Percentiles rank a stretch among this genome's conserved stretches.
These are phyloP conservation scores for Cygnus atratus DNA, from an alignment of 2,113 vertebrate genomes.

Conservation along the genomic window DNA sequence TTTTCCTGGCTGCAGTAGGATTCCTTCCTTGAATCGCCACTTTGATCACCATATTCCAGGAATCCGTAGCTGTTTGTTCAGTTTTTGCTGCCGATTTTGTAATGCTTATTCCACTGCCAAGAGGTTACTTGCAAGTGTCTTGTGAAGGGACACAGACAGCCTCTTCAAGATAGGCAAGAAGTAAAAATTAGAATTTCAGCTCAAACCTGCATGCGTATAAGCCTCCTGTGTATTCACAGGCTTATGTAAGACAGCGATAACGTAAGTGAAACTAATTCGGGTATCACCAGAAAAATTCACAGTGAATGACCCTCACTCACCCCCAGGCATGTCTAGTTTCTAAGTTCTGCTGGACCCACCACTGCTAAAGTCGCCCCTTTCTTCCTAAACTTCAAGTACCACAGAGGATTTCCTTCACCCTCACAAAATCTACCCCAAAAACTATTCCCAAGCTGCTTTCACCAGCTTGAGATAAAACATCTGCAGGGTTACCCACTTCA, in stretches of 20 bases:
- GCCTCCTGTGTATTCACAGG: neutral
- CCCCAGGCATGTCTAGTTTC: neutral
- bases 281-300: neutral
- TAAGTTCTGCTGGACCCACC: neutral
- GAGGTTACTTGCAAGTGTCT: neutral
- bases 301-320: neutral
- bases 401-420: neutral
- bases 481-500: neutral
- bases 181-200: neutral
- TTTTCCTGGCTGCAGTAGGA: neutral
- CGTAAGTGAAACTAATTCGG: neutral
- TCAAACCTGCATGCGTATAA: neutral
- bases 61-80: neutral
- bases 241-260: neutral
- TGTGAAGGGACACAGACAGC: neutral
- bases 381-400: neutral
- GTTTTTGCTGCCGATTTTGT: neutral
- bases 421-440: neutral
- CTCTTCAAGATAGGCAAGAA: neutral
- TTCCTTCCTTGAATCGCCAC: neutral
- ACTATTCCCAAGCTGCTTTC: neutral
- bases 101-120: neutral
- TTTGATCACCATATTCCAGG: neutral
- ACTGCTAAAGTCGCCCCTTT: neutral
- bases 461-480: neutral